These are phyloP conservation scores for Temnopleurus reevesii DNA, from an alignment of 53 echinoderm and acorn worm species.

Conservation along the genomic window DNA sequence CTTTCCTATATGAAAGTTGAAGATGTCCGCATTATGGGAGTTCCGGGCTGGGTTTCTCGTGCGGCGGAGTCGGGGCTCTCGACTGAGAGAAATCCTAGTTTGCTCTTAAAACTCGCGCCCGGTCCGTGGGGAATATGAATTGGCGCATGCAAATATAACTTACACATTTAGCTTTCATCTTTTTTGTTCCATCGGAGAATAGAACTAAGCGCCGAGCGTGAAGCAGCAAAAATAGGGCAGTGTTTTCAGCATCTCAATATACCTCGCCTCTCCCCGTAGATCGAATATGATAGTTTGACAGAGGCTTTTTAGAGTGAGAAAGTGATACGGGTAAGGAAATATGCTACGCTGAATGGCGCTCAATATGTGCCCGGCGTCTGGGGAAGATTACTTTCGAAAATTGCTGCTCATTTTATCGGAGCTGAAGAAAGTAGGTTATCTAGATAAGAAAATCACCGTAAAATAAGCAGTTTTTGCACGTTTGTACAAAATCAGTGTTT, in stretches of 20 bases:
- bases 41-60: background rate
- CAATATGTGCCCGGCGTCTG: background rate
- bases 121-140: background rate
- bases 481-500: too few relatives aligned
- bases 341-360: background rate
- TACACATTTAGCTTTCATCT: conserved; percentile 19
- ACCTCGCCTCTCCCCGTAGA: background rate
- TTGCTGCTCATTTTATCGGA: background rate
- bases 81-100: background rate
- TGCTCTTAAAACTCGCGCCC: background rate
- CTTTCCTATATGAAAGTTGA: background rate
- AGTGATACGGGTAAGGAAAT: background rate
- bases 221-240: background rate
- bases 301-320: background rate
- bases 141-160: conserved; percentile 40
- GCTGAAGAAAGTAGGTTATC: too few relatives aligned
- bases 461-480: too few relatives aligned
- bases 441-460: too few relatives aligned
- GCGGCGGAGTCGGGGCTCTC: background rate
- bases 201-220: background rate
- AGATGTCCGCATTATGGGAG: background rate
- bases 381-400: background rate
- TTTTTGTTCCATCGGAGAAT: background rate
- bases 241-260: too few relatives aligned
- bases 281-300: background rate